Conservation (phyloP, 2,797 vertebrate genomes). For the Muraenolepis orangiensis region DNA sequence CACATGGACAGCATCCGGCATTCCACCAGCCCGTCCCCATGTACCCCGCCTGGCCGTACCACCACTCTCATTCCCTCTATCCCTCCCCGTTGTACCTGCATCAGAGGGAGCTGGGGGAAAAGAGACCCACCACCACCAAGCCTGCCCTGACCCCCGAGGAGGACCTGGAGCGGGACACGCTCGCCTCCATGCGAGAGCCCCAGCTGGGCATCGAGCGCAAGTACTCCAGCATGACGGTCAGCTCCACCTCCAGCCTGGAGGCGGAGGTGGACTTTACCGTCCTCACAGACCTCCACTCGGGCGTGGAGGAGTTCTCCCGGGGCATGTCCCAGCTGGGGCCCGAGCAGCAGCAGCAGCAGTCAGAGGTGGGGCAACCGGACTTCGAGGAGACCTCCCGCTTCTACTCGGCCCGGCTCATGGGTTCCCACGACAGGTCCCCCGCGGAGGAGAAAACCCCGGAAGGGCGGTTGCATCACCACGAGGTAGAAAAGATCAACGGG, state of each 20-base stretch:
- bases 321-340: conserved; percentile 54
- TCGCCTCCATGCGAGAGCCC: conserved; percentile 83
- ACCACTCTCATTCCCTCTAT: not conserved
- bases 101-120: conserved; percentile 80
- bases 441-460: conserved; percentile 74
- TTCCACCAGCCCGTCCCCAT: not conserved
- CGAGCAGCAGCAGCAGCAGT: conserved; percentile 62
- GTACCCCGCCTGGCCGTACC: not conserved
- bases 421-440: conserved; percentile 78
- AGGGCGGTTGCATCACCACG: conserved; percentile 52
- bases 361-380: conserved; percentile 85
- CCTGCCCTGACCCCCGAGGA: conserved; percentile 70
- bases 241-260: conserved; percentile 95
- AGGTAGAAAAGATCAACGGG: conserved; percentile 61
- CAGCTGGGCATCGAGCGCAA: conserved; percentile 95
- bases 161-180: conserved; percentile 82
- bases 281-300: conserved; percentile 88
- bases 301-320: conserved; percentile 83
- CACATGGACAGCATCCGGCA: not conserved
- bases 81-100: conserved; percentile 2
- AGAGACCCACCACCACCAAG: conserved; percentile 42
- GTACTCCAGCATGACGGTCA: conserved; percentile 96
- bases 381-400: conserved; percentile 77
- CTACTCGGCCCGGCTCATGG: conserved; percentile 77
- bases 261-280: conserved; percentile 97